Evolutionary conservation across 2,888 invertebrate genomes (phyloP), one percentile per base, ranked within the genome.

Genomic region (Stenchaetothrips biformis): DNA sequence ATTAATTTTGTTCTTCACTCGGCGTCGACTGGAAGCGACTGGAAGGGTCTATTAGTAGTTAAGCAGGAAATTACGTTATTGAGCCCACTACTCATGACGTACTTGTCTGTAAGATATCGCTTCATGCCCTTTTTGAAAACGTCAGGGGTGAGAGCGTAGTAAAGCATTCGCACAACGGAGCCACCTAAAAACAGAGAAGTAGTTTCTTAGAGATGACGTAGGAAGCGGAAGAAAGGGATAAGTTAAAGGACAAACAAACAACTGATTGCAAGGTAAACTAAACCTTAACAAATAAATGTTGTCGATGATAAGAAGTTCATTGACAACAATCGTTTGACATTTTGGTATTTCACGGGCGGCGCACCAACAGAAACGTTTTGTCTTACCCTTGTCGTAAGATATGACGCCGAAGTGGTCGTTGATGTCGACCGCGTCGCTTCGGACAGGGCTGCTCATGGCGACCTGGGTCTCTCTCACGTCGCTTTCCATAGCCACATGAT

Each of bases 31-130:
- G n/a, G n/a, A n/a, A n/a, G n/a, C n/a, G n/a, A n/a, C n/a, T n/a
- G n/a, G n/a, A n/a, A n/a, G n/a, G n/a, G n/a, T n/a, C n/a, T n/a
- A n/a, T n/a, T n/a, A n/a, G n/a, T n/a, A n/a, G n/a, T n/a, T n/a
- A n/a, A n/a, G n/a, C n/a, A n/a, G 37, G 37, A 37, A 37, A 37
- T 37, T n/a, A n/a, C n/a, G 37, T 37, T 37, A 37, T n/a, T n/a
- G n/a, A n/a, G 37, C 37, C 37, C 37, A 37, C 37, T 37, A 4
- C 4, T 2, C 37, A 37, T 37, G 37, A 37, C 37, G 37, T 37
- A 87, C 87, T 84, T 83, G 7, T 82, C 80, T 11, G 81, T 81
- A 0, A 87, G 80, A 77, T 87, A 87, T 18, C 83, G 81, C 21
- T 80, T 81, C 1, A 87, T 81, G 53, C 83, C 85, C 0, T 78